Evolutionary conservation across 2,797 vertebrate species (phyloP), one percentile per base, ranked within the genome.

Genomic region (Harpagifer antarcticus): DNA sequence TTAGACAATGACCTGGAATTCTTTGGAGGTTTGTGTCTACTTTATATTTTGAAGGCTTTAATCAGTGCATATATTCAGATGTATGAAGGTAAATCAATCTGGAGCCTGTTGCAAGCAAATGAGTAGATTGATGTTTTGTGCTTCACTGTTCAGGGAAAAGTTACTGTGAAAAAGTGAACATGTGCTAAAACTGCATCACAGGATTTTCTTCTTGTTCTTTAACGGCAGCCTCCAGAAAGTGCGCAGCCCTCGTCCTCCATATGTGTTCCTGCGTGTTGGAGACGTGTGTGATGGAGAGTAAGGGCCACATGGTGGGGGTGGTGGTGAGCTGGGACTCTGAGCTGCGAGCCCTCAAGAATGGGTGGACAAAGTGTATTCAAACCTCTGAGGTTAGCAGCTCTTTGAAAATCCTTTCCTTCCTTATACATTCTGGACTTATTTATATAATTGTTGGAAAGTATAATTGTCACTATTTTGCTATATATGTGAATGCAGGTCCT

Each of bases 261-360:
- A 81, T 8, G 91, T 96, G 74, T 93, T 95, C 48, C 95, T 95
- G 84, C 72, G 87, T n/a, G 93, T 95, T 3, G 96, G 96, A 3
- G 87, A 96, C 48, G 93, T 96, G 79, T n/a, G 86, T 95, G 79
- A 69, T 93, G 68, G 92, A 95, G 75, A 93, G 75, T 66, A 88
- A 58, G 53, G 84, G 83, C 50, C 83, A 90, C 33, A 93, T 93
- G 88, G 71, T 92, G 0, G 95, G 95, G 65, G 95, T 95, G 79
- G 92, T 93, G 65, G 76, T 95, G 40, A 94, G 95, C 84, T 96
- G 95, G 95, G 94, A 96, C 74, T 44, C 84, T 2, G 94, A 94
- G 84, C 79, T 93, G 19, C 76, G 60, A 68, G 92, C 49, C 93
- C 94, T n/a, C 57, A 63, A 31, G 90, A 94, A 58, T 91, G 89